Percentiles rank a stretch among this genome's conserved stretches.
These are phyloP conservation scores for Alloscopus bannaensis DNA, from an alignment of 2,888 invertebrate genomes.

Conservation along the genomic window DNA sequence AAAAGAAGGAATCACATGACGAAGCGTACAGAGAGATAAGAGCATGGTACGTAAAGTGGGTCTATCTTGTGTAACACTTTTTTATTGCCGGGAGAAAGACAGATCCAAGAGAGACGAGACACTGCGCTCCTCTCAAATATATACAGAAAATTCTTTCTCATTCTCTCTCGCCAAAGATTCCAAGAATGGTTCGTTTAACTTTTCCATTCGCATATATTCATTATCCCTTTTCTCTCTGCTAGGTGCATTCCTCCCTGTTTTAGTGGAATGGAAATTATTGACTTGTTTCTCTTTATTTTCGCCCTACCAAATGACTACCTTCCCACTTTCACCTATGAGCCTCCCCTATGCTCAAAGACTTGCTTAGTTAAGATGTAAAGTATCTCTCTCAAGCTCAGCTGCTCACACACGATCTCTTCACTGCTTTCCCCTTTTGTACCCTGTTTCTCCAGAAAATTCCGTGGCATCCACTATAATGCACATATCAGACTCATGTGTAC, in stretches of 20 bases:
- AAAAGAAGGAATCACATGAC: too few species aligned
- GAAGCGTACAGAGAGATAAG: constrained; percentile 16
- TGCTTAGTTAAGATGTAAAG: constrained; percentile 39
- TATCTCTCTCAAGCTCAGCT: too few species aligned
- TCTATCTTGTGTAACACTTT: constrained; percentile 27
- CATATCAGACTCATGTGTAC: constrained; percentile 28
- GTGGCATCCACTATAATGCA: neutral
- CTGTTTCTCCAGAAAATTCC: constrained; percentile 38
- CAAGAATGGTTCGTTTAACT: constrained; percentile 50
- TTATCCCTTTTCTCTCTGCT: neutral
- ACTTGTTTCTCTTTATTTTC: neutral
- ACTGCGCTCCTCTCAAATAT: neutral
- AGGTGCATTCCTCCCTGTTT: neutral
- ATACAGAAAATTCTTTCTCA: constrained; percentile 1
- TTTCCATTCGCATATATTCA: constrained; percentile 24
- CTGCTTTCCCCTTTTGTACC: constrained; percentile 31
- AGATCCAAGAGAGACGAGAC: too few species aligned
- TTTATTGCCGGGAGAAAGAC: constrained; percentile 2
- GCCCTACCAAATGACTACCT: constrained; percentile 52
- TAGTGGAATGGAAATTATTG: neutral
- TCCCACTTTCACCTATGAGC: constrained; percentile 37
- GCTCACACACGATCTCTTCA: too few species aligned
- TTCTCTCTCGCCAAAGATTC: constrained; percentile 35
- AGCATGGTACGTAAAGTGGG: too few species aligned
- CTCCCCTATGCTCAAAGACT: neutral